Percentiles rank a stretch among this genome's conserved stretches.
These are phyloP conservation scores for Euplexia lucipara DNA, from an alignment of 2,888 invertebrate species.

Conservation along the genomic window DNA sequence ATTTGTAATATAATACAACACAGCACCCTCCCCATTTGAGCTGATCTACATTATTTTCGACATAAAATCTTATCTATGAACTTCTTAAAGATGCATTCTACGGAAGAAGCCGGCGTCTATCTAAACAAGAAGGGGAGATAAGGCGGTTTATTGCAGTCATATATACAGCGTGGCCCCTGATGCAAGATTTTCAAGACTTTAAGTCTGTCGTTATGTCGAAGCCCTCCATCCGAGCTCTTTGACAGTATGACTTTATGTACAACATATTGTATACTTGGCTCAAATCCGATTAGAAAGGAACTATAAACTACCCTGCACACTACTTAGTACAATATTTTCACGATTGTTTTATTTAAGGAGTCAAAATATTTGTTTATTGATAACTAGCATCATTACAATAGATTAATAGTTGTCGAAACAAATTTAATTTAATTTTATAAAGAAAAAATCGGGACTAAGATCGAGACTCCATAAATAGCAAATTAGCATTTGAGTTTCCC, in stretches of 20 bases:
- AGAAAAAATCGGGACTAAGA: background rate
- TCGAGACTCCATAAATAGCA: slow-evolving; percentile 32
- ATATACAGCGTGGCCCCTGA: slow-evolving; percentile 72
- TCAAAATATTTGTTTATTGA: background rate
- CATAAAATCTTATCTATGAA: slow-evolving; percentile 84
- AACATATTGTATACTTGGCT: slow-evolving; percentile 23
- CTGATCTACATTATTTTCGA: slow-evolving; percentile 75
- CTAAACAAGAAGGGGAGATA: slow-evolving; percentile 86
- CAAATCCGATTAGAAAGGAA: slow-evolving; percentile 29
- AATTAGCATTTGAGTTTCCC: slow-evolving; percentile 41
- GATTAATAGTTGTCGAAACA: background rate
- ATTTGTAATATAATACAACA: slow-evolving; percentile 54
- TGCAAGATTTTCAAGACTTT: slow-evolving; percentile 77
- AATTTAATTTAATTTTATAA: too few species aligned
- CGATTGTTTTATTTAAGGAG: background rate
- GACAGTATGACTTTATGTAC: slow-evolving; percentile 44
- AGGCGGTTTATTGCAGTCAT: slow-evolving; percentile 82
- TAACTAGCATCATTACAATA: background rate
- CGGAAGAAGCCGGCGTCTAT: slow-evolving; percentile 81
- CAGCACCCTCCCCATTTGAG: slow-evolving; percentile 67
- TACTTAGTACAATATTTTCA: slow-evolving; percentile 18
- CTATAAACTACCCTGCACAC: background rate
- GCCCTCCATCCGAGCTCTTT: slow-evolving; percentile 66
- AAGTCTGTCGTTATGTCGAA: slow-evolving; percentile 76
- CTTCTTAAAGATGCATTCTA: slow-evolving; percentile 83